Evolutionary conservation across 1,140 invertebrate genomes (phyloP), one percentile per base, ranked within the genome.

Genomic region (Ceratina japonica): DNA sequence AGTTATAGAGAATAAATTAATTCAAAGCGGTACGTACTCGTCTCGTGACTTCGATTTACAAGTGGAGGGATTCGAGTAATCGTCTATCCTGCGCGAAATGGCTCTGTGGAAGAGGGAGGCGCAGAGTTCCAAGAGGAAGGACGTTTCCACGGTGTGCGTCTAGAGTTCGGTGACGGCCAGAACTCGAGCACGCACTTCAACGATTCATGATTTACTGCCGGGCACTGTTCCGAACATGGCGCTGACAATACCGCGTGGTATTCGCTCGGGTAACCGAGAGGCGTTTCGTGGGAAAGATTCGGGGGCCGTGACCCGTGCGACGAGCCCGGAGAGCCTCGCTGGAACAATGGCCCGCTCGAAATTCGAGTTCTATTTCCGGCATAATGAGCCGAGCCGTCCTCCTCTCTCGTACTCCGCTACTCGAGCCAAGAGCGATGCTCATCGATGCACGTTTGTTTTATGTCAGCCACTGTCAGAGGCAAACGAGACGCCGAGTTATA

Each of bases 131-230:
- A 44, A 10, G 37, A 44, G 37, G 37, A 44, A 44, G 37, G 10
- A 7, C 37, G 37, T 44, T 44, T 44, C 37, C 37, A 44, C 37
- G 37, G 37, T 44, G 37, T n/a, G n/a, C n/a, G n/a, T 44, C 37
- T 44, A 44, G 44, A 22, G 71, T 24, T 54, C 4, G 49, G 10
- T 16, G 52, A 12, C 51, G 37, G 37, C 37, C 37, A 44, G 37
- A 44, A 31, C 27, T 70, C 66, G 51, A 70, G 51, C 66, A 70
- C 66, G 37, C 54, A 51, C 65, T 69, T 61, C 54, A 27, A 2
- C 51, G 27, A n/a, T 56, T 58, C 37, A 52, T 69, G 75, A 76
- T 76, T 76, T 76, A 76, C 56, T 13, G 65, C 44, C 24, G 13
- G n/a, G 1, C 24, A 16, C 37, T 51, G 75, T 68, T 76, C 16